A percentile compares a stretch with the other conserved stretches of the same genome.
These are phyloP conservation scores for Erebia epiphron DNA, from an alignment of 2,888 invertebrate species.

Conservation along the genomic window DNA sequence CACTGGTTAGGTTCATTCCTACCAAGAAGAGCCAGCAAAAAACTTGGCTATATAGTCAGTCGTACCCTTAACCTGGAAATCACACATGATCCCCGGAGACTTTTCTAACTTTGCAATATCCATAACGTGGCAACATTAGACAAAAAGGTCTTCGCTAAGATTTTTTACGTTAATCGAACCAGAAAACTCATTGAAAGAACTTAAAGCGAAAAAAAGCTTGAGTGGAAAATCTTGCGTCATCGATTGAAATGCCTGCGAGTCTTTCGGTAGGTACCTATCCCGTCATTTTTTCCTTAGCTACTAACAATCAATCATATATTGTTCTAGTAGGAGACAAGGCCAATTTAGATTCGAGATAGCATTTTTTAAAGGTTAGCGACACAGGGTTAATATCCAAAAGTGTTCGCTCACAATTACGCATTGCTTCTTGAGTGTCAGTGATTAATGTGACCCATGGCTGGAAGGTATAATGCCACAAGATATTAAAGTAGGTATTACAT, in stretches of 20 bases:
- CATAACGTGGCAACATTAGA: neutral
- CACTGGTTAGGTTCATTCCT: no score
- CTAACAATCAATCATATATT: constrained; percentile 14
- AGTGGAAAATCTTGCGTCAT: constrained; percentile 1
- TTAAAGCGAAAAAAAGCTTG: neutral
- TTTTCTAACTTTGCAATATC: neutral
- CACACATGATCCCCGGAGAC: neutral
- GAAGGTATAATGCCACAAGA: neutral
- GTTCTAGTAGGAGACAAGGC: neutral
- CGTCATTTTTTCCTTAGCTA: neutral
- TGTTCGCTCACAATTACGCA: neutral
- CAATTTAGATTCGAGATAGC: constrained; percentile 10
- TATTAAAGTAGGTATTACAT: neutral
- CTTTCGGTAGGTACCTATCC: neutral
- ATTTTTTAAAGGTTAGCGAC: constrained; percentile 8
- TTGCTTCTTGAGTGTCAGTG: neutral
- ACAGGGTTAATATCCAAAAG: neutral
- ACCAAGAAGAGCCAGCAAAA: no score
- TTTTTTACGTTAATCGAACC: neutral
- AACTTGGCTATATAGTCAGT: no score
- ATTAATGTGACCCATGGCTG: constrained; percentile 1
- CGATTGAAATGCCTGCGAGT: neutral
- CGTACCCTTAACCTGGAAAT: no score
- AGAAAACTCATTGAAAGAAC: neutral
- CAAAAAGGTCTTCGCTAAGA: neutral